A percentile compares a stretch with the other conserved stretches of the same genome.
Conservation (phyloP, 1,140 invertebrate genomes). For the Gerris buenoi region DNA sequence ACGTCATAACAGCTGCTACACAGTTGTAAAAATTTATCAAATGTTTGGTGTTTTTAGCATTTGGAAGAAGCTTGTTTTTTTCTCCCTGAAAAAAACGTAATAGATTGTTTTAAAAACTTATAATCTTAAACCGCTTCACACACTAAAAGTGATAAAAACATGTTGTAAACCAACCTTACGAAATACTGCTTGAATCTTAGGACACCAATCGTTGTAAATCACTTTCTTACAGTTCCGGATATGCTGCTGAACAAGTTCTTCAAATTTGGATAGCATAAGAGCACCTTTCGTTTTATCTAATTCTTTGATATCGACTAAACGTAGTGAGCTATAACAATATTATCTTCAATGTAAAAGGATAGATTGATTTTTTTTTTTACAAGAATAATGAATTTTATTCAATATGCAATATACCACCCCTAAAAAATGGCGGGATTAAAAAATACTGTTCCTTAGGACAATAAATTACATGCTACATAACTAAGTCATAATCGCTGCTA, state of each 20-base stretch:
- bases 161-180: slow-evolving; percentile 19
- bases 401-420: too few species aligned
- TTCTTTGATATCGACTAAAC: slow-evolving; percentile 37
- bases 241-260: slow-evolving; percentile 35
- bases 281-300: slow-evolving; percentile 33
- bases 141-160: not conserved
- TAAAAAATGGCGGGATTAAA: too few species aligned
- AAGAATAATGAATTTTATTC: too few species aligned
- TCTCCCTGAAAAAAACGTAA: slow-evolving; percentile 39
- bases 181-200: slow-evolving; percentile 40
- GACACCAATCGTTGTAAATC: slow-evolving; percentile 41
- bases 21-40: slow-evolving; percentile 69
- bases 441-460: too few species aligned
- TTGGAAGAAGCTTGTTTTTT: slow-evolving; percentile 57
- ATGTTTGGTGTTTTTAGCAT: slow-evolving; percentile 42
- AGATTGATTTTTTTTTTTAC: too few species aligned
- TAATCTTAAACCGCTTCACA: not conserved
- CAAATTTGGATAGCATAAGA: slow-evolving; percentile 39
- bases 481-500: too few species aligned
- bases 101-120: not conserved
- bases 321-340: slow-evolving; percentile 35
- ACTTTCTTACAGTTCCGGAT: slow-evolving; percentile 35
- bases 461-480: too few species aligned
- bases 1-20: slow-evolving; percentile 70
- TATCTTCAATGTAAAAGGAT: too few species aligned